Evolutionary conservation across 2,888 invertebrate species (phyloP), one percentile per base, ranked within the genome.

Genomic region (Agonopterix alstromeriana): DNA sequence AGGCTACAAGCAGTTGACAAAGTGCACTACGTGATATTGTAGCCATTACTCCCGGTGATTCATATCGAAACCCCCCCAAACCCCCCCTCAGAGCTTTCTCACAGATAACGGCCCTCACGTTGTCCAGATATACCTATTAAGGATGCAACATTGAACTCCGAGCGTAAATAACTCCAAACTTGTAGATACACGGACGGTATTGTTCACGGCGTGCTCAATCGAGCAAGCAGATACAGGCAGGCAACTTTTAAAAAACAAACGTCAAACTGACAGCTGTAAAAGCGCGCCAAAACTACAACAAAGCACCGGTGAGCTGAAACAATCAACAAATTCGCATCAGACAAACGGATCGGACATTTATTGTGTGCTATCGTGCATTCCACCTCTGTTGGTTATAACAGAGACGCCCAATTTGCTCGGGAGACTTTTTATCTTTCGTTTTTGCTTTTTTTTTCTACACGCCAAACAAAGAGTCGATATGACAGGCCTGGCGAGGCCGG

Each of bases 21-120:
- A 88, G 84, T 88, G 85, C 87, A 84, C 78, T 88, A 87, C 88
- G 88, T 87, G 87, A 85, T 87, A 88, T 86, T 87, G 83, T 82
- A 78, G 80, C 86, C 86, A 86, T 87, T 87, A 87, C 83, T 87
- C 84, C 78, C 73, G 58, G 86, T 87, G 87, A 88, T 88, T 86
- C 86, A 86, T 86, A 84, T 84, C 83, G 73, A 63, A 73, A 73
- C 74, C 77, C 75, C 67, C 53, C 67, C 64, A 59, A 64, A 70
- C 51, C 70, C 65, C 64, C 60, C 27, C 27, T 27, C 27, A 7
- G 5, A 63, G 66, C 69, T 73, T 61, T 61, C 64, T 73, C 74
- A 64, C 73, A 79, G 77, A 76, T 80, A 80, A 82, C 80, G 72
- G 62, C 62, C 69, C 64, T 72, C 70, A 69, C 73, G 70, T 62